Evolutionary conservation across 2,797 vertebrate genomes (phyloP).

Genomic region (Darevskia nairensis): DNA sequence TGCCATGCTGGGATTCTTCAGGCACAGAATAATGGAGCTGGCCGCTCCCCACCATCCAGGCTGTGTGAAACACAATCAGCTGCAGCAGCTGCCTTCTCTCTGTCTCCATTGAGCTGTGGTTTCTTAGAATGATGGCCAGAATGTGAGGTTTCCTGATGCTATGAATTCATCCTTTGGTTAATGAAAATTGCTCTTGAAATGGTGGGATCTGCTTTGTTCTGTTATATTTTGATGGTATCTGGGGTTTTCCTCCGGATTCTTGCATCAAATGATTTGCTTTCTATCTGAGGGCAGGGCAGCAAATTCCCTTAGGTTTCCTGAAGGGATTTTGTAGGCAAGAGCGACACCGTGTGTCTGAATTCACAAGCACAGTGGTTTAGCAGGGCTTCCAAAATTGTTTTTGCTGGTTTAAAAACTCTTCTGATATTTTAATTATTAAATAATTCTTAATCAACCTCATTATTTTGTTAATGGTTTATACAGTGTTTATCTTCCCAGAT

Average conservation of each 20-base stretch:
- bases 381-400: background rate
- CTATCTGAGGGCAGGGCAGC: background rate
- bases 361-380: background rate
- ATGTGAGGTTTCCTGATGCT: background rate
- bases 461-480: background rate
- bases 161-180: slow-evolving; percentile 3
- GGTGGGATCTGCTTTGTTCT: background rate
- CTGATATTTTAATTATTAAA: background rate
- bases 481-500: background rate
- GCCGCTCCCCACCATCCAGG: slow-evolving; percentile 38
- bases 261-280: slow-evolving; percentile 6
- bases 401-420: background rate
- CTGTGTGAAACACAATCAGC: slow-evolving; percentile 31
- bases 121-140: background rate
- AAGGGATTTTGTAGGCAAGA: slow-evolving; percentile 1
- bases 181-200: background rate
- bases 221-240: background rate
- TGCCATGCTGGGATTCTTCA: slow-evolving; percentile 75
- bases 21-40: slow-evolving; percentile 75
- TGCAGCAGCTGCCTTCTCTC: slow-evolving; percentile 3
- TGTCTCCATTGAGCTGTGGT: background rate
- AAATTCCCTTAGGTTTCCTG: background rate
- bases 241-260: background rate
- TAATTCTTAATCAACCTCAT: background rate
- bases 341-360: slow-evolving; percentile 20